These are phyloP conservation scores for Simalia tracyae DNA, from an alignment of 2,797 vertebrate species.

Conservation along the genomic window DNA sequence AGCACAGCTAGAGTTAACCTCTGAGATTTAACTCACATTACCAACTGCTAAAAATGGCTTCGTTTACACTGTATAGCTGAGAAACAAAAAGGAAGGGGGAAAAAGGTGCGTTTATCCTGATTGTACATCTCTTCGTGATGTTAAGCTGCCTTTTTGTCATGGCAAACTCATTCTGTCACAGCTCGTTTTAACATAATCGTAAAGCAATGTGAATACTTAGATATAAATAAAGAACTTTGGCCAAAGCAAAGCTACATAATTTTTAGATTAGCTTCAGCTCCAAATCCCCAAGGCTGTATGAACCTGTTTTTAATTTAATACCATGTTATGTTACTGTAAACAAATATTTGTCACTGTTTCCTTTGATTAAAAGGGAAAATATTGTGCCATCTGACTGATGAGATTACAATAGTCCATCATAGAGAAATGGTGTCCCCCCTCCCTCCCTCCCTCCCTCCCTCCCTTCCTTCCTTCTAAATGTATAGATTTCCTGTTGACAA, in stretches of 20 bases:
- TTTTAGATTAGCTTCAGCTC: slow-evolving; percentile 63
- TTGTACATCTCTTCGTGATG: neutral
- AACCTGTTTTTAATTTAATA: slow-evolving; percentile 72
- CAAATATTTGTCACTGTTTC: slow-evolving; percentile 72
- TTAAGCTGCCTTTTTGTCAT: slow-evolving; percentile 28
- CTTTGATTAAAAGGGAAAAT: slow-evolving; percentile 70
- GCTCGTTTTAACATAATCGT: slow-evolving; percentile 15
- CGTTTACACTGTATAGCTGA: neutral
- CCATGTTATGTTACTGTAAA: slow-evolving; percentile 71
- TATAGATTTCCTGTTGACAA: slow-evolving; percentile 33
- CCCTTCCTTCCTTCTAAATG: neutral
- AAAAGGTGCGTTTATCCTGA: neutral
- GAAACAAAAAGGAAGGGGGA: neutral
- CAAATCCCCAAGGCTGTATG: slow-evolving; percentile 56
- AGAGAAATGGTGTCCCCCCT: slow-evolving; percentile 31
- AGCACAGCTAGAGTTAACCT: neutral
- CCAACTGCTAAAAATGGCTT: neutral
- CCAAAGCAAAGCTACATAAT: slow-evolving; percentile 72
- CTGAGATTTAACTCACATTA: neutral
- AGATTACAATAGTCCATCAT: slow-evolving; percentile 42
- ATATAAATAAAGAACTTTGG: slow-evolving; percentile 71
- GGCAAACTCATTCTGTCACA: neutral
- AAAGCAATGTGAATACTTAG: slow-evolving; percentile 43
- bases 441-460: neutral
- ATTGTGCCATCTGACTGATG: slow-evolving; percentile 68